Percentiles rank a stretch among this genome's conserved stretches.
Evolutionary conservation across 2,888 invertebrate species (phyloP).

Genomic region (Drosophila paracracens): DNA sequence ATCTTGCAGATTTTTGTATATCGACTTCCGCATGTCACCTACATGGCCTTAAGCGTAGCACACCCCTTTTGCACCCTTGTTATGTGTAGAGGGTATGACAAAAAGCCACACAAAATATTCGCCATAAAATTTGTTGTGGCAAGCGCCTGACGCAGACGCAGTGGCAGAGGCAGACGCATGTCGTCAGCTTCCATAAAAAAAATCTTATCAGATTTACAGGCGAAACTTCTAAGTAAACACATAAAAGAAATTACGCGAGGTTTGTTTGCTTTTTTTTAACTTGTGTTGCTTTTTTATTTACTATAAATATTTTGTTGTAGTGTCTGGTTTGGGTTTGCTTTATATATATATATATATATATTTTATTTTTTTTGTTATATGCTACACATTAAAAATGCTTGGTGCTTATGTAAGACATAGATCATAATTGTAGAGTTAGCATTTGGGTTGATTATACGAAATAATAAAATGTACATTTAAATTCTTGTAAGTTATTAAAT

Average conservation of each 20-base stretch:
- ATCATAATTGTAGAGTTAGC: slow-evolving; percentile 38
- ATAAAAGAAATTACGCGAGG: slow-evolving; percentile 67
- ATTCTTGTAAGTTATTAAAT: slow-evolving; percentile 16
- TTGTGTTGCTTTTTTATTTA: slow-evolving; percentile 67
- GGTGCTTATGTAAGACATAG: slow-evolving; percentile 72
- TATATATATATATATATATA: neutral
- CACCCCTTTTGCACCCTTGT: neutral
- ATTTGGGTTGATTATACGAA: slow-evolving; percentile 26
- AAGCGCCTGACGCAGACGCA: slow-evolving; percentile 51
- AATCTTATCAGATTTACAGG: slow-evolving; percentile 74
- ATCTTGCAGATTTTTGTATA: fast-evolving
- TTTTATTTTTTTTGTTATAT: slow-evolving; percentile 37
- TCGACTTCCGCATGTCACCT: neutral
- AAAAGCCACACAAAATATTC: slow-evolving; percentile 74
- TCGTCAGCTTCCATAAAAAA: slow-evolving; percentile 78
- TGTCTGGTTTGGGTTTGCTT: slow-evolving; percentile 22
- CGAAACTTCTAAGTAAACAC: slow-evolving; percentile 75
- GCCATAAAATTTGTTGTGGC: slow-evolving; percentile 78
- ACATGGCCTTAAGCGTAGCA: fast-evolving
- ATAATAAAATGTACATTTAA: slow-evolving; percentile 25
- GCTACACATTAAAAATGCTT: slow-evolving; percentile 78
- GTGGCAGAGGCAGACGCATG: slow-evolving; percentile 37
- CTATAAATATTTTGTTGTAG: slow-evolving; percentile 61
- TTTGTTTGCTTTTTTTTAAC: slow-evolving; percentile 55
- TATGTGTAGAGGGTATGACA: slow-evolving; percentile 30